phyloP scores from a whole-genome alignment of 2,888 invertebrate genomes.

The Gerris lacustris region DNA sequence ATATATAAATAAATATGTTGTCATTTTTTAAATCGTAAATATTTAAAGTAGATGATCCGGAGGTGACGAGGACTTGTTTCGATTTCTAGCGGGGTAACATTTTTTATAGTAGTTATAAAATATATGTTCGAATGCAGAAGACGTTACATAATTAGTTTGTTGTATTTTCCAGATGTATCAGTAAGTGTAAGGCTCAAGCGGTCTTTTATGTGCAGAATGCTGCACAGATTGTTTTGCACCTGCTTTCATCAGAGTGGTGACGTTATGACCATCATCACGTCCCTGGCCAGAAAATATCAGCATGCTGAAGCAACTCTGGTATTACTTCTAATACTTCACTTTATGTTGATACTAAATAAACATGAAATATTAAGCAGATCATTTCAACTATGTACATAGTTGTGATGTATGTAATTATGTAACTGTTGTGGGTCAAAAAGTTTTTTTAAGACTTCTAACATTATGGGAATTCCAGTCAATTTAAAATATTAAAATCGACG shows the following conservation, averaged over 20 bases:
- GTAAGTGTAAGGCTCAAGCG: constrained; percentile 52
- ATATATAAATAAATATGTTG: constrained; percentile 2
- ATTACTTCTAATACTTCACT: constrained; percentile 11
- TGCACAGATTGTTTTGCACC: constrained; percentile 58
- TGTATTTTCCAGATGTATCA: constrained; percentile 50
- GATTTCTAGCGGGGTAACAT: too few relatives aligned
- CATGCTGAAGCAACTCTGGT: constrained; percentile 51
- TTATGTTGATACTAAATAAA: too few relatives aligned
- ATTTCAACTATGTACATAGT: too few relatives aligned
- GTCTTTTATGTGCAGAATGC: constrained; percentile 53
- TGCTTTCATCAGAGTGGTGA: constrained; percentile 54
- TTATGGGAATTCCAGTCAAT: too few relatives aligned
- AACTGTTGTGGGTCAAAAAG: too few relatives aligned
- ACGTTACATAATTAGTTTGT: not conserved
- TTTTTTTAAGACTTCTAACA: too few relatives aligned
- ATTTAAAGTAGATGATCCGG: not conserved
- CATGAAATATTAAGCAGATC: too few relatives aligned
- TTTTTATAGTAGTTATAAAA: not conserved
- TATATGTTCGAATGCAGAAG: not conserved
- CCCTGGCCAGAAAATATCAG: constrained; percentile 51
- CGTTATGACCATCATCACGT: constrained; percentile 47
- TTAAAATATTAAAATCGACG: too few relatives aligned
- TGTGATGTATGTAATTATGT: too few relatives aligned
- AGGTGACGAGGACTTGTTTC: too few relatives aligned
- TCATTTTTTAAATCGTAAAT: not conserved